These are phyloP conservation scores for Corydoras sp. DNA, from an alignment of 2,113 vertebrate species.

Conservation along the genomic window DNA sequence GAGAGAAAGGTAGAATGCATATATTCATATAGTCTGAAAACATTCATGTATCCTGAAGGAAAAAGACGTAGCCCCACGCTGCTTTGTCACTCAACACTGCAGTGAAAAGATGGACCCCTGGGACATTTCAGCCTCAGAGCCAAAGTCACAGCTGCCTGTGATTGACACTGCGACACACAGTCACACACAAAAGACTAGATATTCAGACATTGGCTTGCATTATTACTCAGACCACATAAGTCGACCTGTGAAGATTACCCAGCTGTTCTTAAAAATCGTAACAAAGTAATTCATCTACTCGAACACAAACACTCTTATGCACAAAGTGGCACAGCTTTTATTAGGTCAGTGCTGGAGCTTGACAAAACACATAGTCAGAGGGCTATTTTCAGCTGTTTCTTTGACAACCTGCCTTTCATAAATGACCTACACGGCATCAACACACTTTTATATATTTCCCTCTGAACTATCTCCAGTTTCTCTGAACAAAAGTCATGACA, in stretches of 20 bases:
- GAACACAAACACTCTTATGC: background rate
- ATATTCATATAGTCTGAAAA: too few species aligned
- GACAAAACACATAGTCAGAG: background rate
- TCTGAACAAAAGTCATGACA: too few species aligned
- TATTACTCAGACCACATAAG: constrained; percentile 21
- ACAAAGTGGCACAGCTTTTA: background rate
- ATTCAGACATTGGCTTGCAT: background rate
- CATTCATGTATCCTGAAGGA: too few species aligned
- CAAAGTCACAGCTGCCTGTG: constrained; percentile 20
- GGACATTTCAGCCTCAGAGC: background rate
- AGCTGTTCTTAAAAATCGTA: constrained; percentile 17
- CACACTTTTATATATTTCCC: too few species aligned
- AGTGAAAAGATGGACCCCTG: background rate
- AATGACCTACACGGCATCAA: constrained; percentile 3
- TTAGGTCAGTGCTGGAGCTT: constrained; percentile 1
- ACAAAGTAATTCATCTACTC: constrained; percentile 3
- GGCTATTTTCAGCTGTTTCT: constrained; percentile 12
- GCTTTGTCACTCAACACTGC: constrained; percentile 1
- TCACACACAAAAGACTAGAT: constrained; percentile 8
- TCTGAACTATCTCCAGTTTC: too few species aligned
- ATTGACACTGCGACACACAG: constrained; percentile 5
- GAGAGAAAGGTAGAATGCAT: background rate
- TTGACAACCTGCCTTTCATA: constrained; percentile 3
- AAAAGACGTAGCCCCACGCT: background rate
- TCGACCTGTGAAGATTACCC: background rate